Conservation (phyloP, 2,797 vertebrate genomes). For the Netta rufina region DNA sequence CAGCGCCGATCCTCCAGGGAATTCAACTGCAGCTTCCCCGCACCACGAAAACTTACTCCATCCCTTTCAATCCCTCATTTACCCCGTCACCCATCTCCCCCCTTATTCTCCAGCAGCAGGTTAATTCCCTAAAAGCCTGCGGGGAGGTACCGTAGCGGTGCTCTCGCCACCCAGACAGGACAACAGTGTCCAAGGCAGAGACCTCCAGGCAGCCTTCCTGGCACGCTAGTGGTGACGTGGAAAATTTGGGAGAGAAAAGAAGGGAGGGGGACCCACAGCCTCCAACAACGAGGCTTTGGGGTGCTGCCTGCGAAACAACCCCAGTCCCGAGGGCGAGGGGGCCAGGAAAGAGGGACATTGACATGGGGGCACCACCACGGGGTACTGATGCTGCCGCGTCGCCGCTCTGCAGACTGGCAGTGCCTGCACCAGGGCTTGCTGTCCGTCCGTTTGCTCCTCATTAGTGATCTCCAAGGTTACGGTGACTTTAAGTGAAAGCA, state of each 20-base stretch:
- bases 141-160: neutral
- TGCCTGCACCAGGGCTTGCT: accelerated
- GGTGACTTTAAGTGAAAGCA: neutral
- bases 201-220: neutral
- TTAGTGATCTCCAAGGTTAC: conserved; percentile 39
- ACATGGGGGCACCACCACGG: neutral
- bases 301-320: neutral
- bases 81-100: neutral
- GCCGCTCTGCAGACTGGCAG: accelerated
- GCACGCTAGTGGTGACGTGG: accelerated
- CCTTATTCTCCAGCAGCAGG: neutral
- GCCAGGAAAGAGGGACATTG: too few species aligned
- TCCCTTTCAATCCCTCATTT: neutral
- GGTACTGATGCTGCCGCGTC: neutral
- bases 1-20: neutral
- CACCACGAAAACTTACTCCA: neutral
- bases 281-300: neutral
- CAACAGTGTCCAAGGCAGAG: neutral
- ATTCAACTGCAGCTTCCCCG: neutral
- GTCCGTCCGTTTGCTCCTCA: accelerated
- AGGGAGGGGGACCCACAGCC: neutral
- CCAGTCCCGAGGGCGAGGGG: neutral
- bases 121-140: neutral
- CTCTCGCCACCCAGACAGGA: neutral
- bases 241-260: neutral